phyloP scores from a whole-genome alignment of 2,888 invertebrate species.

The Mythimna pallens region DNA sequence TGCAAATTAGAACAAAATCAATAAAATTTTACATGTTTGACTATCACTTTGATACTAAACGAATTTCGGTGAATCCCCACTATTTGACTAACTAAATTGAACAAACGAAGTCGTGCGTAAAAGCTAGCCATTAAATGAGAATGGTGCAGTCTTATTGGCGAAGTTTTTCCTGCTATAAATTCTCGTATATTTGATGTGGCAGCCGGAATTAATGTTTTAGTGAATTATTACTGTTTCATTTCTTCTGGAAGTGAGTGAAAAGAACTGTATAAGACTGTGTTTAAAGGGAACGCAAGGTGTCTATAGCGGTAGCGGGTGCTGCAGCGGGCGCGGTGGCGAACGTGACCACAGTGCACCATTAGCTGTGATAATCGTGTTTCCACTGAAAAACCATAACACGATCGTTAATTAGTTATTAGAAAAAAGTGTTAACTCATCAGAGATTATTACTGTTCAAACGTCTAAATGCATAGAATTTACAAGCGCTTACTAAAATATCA shows the following conservation, averaged over 20 bases:
- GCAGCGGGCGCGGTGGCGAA: background rate
- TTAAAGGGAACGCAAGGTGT: background rate
- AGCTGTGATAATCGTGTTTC: too few relatives aligned
- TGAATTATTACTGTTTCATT: slow-evolving; percentile 48
- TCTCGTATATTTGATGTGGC: slow-evolving; percentile 52
- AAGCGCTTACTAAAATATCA: too few relatives aligned
- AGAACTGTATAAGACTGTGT: background rate
- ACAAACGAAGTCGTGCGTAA: slow-evolving; percentile 38
- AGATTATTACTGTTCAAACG: too few relatives aligned
- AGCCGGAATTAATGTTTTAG: slow-evolving; percentile 49
- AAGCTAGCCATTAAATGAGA: slow-evolving; percentile 52
- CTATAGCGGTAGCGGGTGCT: background rate
- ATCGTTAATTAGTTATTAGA: too few relatives aligned
- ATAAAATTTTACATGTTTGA: slow-evolving; percentile 64
- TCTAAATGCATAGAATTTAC: too few relatives aligned
- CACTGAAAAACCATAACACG: too few relatives aligned
- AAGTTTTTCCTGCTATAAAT: slow-evolving; percentile 59
- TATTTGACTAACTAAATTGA: slow-evolving; percentile 57
- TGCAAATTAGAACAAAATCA: slow-evolving; percentile 28
- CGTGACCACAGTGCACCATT: background rate
- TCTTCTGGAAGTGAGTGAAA: slow-evolving; percentile 26
- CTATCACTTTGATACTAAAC: slow-evolving; percentile 40
- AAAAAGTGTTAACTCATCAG: too few relatives aligned
- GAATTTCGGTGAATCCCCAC: slow-evolving; percentile 38
- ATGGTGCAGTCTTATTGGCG: slow-evolving; percentile 55